Evolutionary conservation across 2,888 invertebrate species (phyloP), one percentile per base, ranked within the genome.

Genomic region (Lithophane semibrunnea): DNA sequence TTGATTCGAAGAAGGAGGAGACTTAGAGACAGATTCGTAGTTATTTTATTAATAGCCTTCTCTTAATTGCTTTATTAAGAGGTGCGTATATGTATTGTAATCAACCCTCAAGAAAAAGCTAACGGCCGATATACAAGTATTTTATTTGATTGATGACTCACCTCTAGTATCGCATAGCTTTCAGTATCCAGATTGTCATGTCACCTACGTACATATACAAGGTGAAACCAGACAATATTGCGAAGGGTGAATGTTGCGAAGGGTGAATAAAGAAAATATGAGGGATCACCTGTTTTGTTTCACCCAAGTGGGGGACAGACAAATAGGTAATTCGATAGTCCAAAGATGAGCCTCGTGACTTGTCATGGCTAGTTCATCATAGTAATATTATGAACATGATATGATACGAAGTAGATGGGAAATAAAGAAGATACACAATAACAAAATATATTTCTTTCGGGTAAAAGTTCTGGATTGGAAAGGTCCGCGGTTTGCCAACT

Each of bases 241-340:
- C 63, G 60, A 72, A 63, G 80, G 84, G 80, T 74, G 72, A 66
- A 61, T 65, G 37, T 52, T 80, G 74, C 66, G n/a, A n/a, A n/a
- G n/a, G n/a, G n/a, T 69, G 80, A 83, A 83, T 84, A 84, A 77
- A 77, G 77, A 69, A 75, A 70, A 75, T 77, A 84, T 77, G 80
- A 80, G 49, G 69, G 83, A 83, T 84, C 75, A 83, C 82, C 82
- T 83, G 82, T 72, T 83, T 80, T 80, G 72, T 84, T 80, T 80
- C 69, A 69, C 56, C 73, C 52, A 61, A 68, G 72, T 69, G 69
- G 61, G 84, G 80, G 65, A 68, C 52, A 63, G 61, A 84, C 65
- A 80, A 80, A 84, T 73, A 74, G 80, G 84, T 80, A 83, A 83
- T 75, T 69, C 69, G 80, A 84, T 84, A 80, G 73, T 74, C 60